Conservation (phyloP, 2,888 invertebrate species). For the Deroplatys truncata region DNA sequence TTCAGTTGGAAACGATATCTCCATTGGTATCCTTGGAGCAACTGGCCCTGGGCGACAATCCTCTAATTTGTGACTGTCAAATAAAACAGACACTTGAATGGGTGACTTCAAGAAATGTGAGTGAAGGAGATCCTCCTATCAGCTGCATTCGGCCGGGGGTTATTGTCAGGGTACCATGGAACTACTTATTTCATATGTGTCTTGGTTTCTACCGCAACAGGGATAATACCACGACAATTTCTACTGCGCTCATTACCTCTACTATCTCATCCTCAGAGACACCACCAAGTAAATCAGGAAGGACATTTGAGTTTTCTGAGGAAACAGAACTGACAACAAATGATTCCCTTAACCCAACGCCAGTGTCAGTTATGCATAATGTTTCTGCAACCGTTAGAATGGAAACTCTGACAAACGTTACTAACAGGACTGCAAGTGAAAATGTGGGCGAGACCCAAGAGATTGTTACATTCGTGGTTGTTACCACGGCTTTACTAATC, state of each 20-base stretch:
- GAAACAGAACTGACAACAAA: not conserved
- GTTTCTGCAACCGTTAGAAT: not conserved
- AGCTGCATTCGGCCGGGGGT: not conserved
- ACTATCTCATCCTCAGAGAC: not conserved
- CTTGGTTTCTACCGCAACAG: not conserved
- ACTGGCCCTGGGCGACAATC: not conserved
- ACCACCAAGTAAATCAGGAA: not conserved
- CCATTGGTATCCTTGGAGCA: not conserved
- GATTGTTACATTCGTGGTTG: not conserved
- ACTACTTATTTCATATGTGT: not conserved
- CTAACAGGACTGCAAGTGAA: not conserved
- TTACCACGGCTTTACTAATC: not conserved
- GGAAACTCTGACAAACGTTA: not conserved
- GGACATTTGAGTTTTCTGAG: not conserved
- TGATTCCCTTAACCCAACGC: not conserved
- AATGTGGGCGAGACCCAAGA: not conserved
- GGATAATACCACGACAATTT: not conserved
- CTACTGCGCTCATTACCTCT: not conserved
- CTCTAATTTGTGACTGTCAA: not conserved
- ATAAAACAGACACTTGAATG: not conserved
- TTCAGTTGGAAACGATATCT: not conserved
- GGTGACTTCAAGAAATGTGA: not conserved
- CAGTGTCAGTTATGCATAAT: not conserved
- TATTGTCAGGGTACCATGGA: not conserved
- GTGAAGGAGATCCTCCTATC: not conserved